Evolutionary conservation across 1,140 invertebrate species (phyloP).

Genomic region (Carcinoscorpius rotundicauda): DNA sequence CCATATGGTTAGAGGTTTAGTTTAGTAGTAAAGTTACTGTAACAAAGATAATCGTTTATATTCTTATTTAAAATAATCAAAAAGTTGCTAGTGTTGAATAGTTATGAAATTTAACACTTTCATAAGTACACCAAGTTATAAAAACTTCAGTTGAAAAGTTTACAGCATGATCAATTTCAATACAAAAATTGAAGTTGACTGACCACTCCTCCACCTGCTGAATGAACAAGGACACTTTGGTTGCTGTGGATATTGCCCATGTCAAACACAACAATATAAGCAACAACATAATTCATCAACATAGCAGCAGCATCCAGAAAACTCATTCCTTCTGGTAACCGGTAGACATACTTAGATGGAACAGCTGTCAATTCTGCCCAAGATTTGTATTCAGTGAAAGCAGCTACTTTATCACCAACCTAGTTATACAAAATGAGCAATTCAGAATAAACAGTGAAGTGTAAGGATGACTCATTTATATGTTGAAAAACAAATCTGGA

Average conservation of each 20-base stretch:
- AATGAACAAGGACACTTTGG: constrained; percentile 69
- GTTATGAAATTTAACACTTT: too few species aligned
- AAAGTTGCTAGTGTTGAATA: too few species aligned
- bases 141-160: too few species aligned
- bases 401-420: constrained; percentile 75
- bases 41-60: too few species aligned
- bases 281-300: constrained; percentile 74
- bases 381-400: constrained; percentile 63
- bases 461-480: too few species aligned
- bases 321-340: constrained; percentile 58
- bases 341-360: constrained; percentile 63
- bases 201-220: constrained; percentile 76
- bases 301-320: constrained; percentile 58
- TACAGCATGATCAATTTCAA: too few species aligned
- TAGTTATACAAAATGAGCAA: constrained; percentile 27
- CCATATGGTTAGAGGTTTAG: too few species aligned
- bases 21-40: too few species aligned
- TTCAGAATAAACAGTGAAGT: too few species aligned
- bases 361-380: constrained; percentile 75
- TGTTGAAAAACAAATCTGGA: too few species aligned
- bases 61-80: too few species aligned
- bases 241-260: constrained; percentile 61
- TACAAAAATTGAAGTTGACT: constrained; percentile 35
- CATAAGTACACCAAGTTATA: too few species aligned
- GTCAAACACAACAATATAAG: constrained; percentile 73